These are phyloP conservation scores for Myotis vivesi DNA, from an alignment of 2,797 vertebrate species.

Conservation along the genomic window DNA sequence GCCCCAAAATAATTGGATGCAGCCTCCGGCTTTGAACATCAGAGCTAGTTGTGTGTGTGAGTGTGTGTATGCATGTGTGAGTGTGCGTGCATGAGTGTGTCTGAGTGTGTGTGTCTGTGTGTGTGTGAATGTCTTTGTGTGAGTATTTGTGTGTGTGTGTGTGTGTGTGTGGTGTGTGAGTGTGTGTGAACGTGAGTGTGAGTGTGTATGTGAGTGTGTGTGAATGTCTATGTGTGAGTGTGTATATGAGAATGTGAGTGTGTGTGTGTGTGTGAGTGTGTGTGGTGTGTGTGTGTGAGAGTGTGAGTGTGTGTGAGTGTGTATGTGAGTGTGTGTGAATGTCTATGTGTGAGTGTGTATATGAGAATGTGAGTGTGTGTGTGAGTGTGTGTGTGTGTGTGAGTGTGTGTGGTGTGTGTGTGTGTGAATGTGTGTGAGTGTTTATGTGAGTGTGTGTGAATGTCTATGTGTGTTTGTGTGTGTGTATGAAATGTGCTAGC, in stretches of 20 bases:
- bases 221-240: too few relatives aligned
- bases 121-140: too few relatives aligned
- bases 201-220: too few relatives aligned
- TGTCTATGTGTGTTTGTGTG: not conserved
- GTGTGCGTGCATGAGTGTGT: too few relatives aligned
- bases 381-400: not conserved
- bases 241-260: not conserved
- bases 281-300: too few relatives aligned
- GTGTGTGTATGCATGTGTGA: not conserved
- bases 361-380: too few relatives aligned
- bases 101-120: too few relatives aligned
- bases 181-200: not conserved
- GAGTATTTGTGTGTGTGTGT: rapidly evolving
- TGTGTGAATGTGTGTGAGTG: not conserved
- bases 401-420: not conserved
- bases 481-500: slow-evolving; percentile 54
- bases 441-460: not conserved
- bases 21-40: slow-evolving; percentile 69
- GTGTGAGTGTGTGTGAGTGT: not conserved
- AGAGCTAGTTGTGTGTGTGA: slow-evolving; percentile 56
- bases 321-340: not conserved
- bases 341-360: too few relatives aligned
- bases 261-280: too few relatives aligned
- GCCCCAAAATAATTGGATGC: slow-evolving; percentile 85
- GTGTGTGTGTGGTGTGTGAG: too few relatives aligned